Conservation (phyloP, 2,113 vertebrate genomes). For the Bubo blakistoni region DNA sequence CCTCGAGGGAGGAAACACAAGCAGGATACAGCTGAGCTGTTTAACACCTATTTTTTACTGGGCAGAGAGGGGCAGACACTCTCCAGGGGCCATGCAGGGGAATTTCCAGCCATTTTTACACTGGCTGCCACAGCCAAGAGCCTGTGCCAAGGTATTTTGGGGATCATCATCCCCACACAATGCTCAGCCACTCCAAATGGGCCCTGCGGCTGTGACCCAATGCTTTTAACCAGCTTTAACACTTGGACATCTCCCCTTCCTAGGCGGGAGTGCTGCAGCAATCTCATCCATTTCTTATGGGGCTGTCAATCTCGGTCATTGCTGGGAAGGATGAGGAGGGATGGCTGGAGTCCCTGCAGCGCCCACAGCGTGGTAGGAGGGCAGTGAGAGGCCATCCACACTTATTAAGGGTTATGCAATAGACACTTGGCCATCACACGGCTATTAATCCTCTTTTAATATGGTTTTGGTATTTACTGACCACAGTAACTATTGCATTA, state of each 20-base stretch:
- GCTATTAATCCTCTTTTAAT: slow-evolving; percentile 17
- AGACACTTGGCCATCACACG: background rate
- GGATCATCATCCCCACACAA: accelerated
- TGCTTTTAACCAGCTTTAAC: background rate
- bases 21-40: background rate
- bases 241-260: background rate
- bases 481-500: background rate
- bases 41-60: background rate
- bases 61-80: background rate
- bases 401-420: background rate
- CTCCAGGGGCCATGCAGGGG: background rate
- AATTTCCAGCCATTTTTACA: accelerated
- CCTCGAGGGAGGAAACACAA: background rate
- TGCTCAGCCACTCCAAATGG: background rate
- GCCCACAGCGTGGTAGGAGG: background rate
- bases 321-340: background rate
- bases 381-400: accelerated
- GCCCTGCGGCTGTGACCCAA: accelerated
- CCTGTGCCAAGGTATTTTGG: background rate
- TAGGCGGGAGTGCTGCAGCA: background rate
- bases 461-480: background rate
- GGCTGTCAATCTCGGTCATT: accelerated
- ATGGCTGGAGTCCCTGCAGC: background rate
- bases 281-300: background rate
- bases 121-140: background rate